Percentiles rank a stretch among this genome's conserved stretches.
These are phyloP conservation scores for Mionectes olivaceus DNA, from an alignment of 2,797 vertebrate genomes.

Conservation along the genomic window DNA sequence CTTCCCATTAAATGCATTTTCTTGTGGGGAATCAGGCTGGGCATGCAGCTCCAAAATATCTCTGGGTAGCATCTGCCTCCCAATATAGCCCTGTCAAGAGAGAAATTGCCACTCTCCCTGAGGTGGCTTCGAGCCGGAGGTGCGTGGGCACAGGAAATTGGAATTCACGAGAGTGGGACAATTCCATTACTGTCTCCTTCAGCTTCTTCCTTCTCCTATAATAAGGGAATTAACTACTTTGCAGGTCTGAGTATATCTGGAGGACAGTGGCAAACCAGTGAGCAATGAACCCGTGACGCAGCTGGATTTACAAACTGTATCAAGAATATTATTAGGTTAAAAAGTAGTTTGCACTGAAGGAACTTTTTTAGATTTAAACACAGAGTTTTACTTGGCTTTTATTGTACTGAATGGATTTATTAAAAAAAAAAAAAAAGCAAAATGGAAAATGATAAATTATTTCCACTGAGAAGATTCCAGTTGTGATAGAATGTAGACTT, in stretches of 20 bases:
- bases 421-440: background rate
- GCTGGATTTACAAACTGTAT: constrained; percentile 75
- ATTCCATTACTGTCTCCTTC: constrained; percentile 54
- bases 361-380: constrained; percentile 50
- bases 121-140: constrained; percentile 7
- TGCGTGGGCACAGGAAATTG: constrained; percentile 34
- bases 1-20: background rate
- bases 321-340: constrained; percentile 63
- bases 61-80: background rate
- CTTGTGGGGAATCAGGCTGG: background rate
- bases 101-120: constrained; percentile 59
- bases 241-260: background rate
- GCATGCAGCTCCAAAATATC: background rate
- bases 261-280: background rate
- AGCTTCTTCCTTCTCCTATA: constrained; percentile 44
- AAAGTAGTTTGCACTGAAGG: constrained; percentile 66
- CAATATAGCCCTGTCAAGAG: constrained; percentile 43
- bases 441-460: constrained; percentile 65
- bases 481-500: constrained; percentile 47
- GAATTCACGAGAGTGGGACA: constrained; percentile 64
- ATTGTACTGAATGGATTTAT: constrained; percentile 59
- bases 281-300: constrained; percentile 45
- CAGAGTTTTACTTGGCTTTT: constrained; percentile 56
- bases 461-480: constrained; percentile 48
- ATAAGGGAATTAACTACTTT: constrained; percentile 54